A percentile compares a stretch with the other conserved stretches of the same genome.
Conservation (phyloP, 2,113 vertebrate species). For the Coregonus clupeaformis region DNA sequence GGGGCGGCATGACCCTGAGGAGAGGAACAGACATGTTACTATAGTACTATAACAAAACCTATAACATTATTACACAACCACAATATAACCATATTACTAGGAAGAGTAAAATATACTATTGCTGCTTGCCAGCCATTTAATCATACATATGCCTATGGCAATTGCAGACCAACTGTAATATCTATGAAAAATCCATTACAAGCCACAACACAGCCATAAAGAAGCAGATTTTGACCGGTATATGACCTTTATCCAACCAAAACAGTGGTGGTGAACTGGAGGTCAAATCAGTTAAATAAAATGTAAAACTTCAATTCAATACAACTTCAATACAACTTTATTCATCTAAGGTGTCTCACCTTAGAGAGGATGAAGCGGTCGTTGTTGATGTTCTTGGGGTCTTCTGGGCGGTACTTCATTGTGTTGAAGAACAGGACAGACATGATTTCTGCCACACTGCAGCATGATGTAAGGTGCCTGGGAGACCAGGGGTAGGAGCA, state of each 20-base stretch:
- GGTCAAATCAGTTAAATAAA: too few relatives aligned
- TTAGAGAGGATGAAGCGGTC: conserved; percentile 95
- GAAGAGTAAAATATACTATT: neutral
- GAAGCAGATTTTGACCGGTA: too few relatives aligned
- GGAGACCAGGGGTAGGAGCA: conserved; percentile 9
- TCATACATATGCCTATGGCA: neutral
- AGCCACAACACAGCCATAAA: too few relatives aligned
- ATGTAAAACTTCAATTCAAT: too few relatives aligned
- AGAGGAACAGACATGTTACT: neutral
- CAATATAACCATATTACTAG: neutral
- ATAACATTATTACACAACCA: too few relatives aligned
- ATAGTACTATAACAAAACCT: neutral
- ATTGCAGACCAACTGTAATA: too few relatives aligned
- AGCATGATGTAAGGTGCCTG: conserved; percentile 91
- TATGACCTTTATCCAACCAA: too few relatives aligned
- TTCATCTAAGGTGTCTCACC: conserved; percentile 68
- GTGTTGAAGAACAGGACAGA: conserved; percentile 92
- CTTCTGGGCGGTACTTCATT: conserved; percentile 90
- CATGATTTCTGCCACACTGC: conserved; percentile 94
- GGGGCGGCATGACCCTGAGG: conserved; percentile 90
- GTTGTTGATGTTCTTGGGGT: conserved; percentile 86
- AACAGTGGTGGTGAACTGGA: too few relatives aligned
- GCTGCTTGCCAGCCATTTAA: neutral
- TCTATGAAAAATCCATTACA: too few relatives aligned
- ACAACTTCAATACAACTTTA: too few relatives aligned